Evolutionary conservation across 2,113 vertebrate genomes (phyloP).

Genomic region (Brachyhypopomus occidentalis): DNA sequence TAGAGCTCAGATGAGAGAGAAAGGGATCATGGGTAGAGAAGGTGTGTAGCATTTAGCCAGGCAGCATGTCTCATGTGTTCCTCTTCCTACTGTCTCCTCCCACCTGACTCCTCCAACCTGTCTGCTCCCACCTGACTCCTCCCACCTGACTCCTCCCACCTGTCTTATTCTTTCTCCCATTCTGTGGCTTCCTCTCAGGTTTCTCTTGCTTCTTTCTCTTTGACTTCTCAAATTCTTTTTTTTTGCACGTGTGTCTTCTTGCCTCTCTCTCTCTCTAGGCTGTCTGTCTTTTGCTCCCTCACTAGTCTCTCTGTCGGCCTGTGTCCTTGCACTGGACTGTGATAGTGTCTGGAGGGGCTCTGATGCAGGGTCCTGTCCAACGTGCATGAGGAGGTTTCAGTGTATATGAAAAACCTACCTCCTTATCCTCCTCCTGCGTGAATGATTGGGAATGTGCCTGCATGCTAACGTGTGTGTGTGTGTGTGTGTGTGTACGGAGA

Average conservation of each 20-base stretch:
- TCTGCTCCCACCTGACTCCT: neutral
- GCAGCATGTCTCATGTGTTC: constrained; percentile 67
- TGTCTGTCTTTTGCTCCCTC: constrained; percentile 9
- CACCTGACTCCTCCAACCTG: constrained; percentile 8
- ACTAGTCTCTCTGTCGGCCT: constrained; percentile 21
- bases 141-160: constrained; percentile 12
- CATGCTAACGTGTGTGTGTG: constrained; percentile 5
- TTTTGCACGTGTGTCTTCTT: neutral
- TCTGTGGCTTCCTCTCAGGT: neutral
- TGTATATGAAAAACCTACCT: constrained; percentile 59
- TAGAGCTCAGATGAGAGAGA: constrained; percentile 73
- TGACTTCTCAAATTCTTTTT: too few relatives aligned
- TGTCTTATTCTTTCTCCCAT: neutral
- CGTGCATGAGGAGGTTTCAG: constrained; percentile 73
- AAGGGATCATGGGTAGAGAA: constrained; percentile 75
- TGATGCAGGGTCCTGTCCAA: constrained; percentile 59
- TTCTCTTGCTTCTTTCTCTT: neutral
- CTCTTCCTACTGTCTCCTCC: constrained; percentile 15
- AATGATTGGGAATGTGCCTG: neutral
- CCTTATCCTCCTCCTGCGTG: constrained; percentile 55
- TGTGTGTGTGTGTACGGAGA: constrained; percentile 35
- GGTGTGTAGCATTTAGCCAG: constrained; percentile 78
- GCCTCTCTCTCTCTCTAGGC: neutral
- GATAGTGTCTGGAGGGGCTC: constrained; percentile 67
- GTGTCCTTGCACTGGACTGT: constrained; percentile 63